phyloP scores from a whole-genome alignment of 2,113 vertebrate genomes.

The Genyomyrus donnyi region DNA sequence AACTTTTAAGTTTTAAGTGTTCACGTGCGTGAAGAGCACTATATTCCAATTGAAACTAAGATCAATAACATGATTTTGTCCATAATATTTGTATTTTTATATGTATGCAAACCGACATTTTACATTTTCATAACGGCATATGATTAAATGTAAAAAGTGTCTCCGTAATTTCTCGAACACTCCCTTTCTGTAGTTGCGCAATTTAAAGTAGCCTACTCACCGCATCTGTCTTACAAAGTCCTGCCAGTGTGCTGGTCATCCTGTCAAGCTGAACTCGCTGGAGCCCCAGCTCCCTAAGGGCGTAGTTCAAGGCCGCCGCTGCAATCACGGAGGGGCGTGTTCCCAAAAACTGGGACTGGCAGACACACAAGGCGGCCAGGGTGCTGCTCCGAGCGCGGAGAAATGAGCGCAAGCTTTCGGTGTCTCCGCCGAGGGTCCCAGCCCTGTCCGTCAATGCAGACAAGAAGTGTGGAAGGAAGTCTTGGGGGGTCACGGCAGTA shows the following conservation, averaged over 20 bases:
- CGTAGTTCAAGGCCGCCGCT: constrained; percentile 58
- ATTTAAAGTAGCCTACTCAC: constrained; percentile 41
- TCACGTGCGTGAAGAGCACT: background rate
- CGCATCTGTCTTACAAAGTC: constrained; percentile 52
- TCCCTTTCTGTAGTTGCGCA: background rate
- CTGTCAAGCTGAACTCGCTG: constrained; percentile 30
- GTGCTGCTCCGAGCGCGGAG: constrained; percentile 62
- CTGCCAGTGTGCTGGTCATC: constrained; percentile 45
- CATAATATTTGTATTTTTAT: background rate
- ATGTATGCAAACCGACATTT: background rate
- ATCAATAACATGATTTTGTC: background rate
- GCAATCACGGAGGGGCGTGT: constrained; percentile 60
- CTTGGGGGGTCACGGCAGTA: constrained; percentile 64
- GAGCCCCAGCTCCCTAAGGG: constrained; percentile 53
- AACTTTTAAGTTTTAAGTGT: background rate
- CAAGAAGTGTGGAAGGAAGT: constrained; percentile 67
- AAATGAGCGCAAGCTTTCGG: constrained; percentile 35
- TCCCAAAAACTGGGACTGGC: constrained; percentile 60
- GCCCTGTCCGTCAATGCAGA: constrained; percentile 36
- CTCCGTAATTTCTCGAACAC: background rate
- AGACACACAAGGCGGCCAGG: constrained; percentile 62
- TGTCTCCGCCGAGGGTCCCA: constrained; percentile 8
- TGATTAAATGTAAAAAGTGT: background rate
- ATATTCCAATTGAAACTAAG: background rate
- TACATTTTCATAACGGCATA: background rate